Percentiles rank a stretch among this genome's conserved stretches.
Evolutionary conservation across 2,888 invertebrate genomes (phyloP).

Genomic region (Cerastoderma edule): DNA sequence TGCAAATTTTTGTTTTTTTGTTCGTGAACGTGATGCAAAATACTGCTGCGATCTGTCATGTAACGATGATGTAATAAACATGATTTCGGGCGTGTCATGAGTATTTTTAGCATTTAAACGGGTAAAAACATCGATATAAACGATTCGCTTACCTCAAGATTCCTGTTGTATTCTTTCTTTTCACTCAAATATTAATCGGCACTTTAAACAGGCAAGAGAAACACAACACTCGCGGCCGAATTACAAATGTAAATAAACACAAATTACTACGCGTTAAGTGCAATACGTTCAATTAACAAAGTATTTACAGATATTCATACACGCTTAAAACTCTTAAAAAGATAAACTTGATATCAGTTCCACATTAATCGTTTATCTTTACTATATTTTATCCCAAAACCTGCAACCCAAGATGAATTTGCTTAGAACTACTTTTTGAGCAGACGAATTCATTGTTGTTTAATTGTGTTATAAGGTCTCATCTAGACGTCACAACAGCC

Average conservation of each 20-base stretch:
- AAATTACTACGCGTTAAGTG: slow-evolving; percentile 73
- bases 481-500: slow-evolving; percentile 79
- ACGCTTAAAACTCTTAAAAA: too few relatives aligned
- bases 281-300: too few relatives aligned
- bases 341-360: too few relatives aligned
- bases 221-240: slow-evolving; percentile 77
- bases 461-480: slow-evolving; percentile 49
- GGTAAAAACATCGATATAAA: slow-evolving; percentile 12
- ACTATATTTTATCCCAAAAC: too few relatives aligned
- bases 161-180: slow-evolving; percentile 42
- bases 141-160: slow-evolving; percentile 49
- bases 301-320: too few relatives aligned
- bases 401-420: too few relatives aligned
- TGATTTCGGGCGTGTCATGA: slow-evolving; percentile 4
- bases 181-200: slow-evolving; percentile 42
- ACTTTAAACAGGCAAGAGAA: slow-evolving; percentile 61
- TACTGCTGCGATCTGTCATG: background rate
- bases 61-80: background rate
- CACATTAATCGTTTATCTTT: too few relatives aligned
- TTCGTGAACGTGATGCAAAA: slow-evolving; percentile 10
- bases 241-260: slow-evolving; percentile 81
- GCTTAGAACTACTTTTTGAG: slow-evolving; percentile 42
- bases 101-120: background rate
- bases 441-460: slow-evolving; percentile 58
- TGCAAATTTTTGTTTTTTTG: slow-evolving; percentile 49